phyloP scores from a whole-genome alignment of 2,888 invertebrate species.

The Polyommatus iphigenia region DNA sequence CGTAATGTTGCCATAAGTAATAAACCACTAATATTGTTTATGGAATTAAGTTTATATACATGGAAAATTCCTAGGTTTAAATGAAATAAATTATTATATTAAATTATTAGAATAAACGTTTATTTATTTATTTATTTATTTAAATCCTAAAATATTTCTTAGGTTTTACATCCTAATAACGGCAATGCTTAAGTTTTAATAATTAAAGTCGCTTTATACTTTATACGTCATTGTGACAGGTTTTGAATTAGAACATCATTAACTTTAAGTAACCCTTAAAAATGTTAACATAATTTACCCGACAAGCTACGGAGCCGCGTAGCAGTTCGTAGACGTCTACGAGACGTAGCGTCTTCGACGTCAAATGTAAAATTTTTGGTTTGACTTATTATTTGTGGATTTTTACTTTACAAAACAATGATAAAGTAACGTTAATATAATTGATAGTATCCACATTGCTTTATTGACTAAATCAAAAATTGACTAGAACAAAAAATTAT shows the following conservation, averaged over 20 bases:
- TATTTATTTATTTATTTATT: too few relatives aligned
- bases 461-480: too few relatives aligned
- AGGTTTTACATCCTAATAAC: too few relatives aligned
- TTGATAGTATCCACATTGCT: too few relatives aligned
- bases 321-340: constrained; percentile 6
- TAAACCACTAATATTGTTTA: constrained; percentile 8
- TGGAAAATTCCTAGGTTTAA: neutral
- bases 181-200: too few relatives aligned
- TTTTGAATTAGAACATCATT: too few relatives aligned
- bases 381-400: too few relatives aligned
- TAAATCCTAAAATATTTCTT: neutral
- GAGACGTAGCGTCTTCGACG: neutral
- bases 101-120: too few relatives aligned
- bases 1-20: constrained; percentile 29
- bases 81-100: neutral
- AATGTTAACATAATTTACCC: neutral
- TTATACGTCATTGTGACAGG: too few relatives aligned
- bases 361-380: neutral
- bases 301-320: neutral
- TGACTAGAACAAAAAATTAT: neutral
- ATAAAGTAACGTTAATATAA: too few relatives aligned
- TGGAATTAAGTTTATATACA: neutral
- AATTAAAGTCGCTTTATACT: too few relatives aligned
- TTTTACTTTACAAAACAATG: too few relatives aligned
- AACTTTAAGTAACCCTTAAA: neutral